Conservation (phyloP, 2,113 vertebrate genomes). For the Heterochromis multidens region DNA sequence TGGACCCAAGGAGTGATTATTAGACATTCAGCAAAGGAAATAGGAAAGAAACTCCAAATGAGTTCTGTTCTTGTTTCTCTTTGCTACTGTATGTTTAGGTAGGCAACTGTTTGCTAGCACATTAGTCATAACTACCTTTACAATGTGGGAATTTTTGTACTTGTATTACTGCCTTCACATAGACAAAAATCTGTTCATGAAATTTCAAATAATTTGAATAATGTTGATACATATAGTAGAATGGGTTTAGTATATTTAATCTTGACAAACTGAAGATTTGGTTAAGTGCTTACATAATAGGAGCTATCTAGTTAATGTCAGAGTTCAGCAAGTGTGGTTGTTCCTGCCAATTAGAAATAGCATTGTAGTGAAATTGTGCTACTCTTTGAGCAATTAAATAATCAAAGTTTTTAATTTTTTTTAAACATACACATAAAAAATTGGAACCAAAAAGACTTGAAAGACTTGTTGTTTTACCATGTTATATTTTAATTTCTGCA, state of each 20-base stretch:
- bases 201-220: neutral
- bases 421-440: neutral
- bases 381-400: neutral
- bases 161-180: neutral
- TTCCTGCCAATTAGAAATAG: neutral
- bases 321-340: neutral
- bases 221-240: neutral
- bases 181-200: neutral
- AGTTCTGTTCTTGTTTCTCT: too few relatives aligned
- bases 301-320: neutral
- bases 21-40: neutral
- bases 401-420: neutral
- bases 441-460: neutral
- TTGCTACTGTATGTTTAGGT: neutral
- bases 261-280: neutral
- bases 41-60: too few relatives aligned
- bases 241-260: neutral
- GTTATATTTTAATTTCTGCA: constrained; percentile 99
- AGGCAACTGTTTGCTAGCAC: neutral
- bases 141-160: too few relatives aligned
- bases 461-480: constrained; percentile 80
- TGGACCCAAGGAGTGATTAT: neutral
- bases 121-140: neutral
- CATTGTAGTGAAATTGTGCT: neutral
- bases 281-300: neutral